These are phyloP conservation scores for Ganaspis sp. DNA, from an alignment of 1,140 invertebrate genomes.

Conservation along the genomic window DNA sequence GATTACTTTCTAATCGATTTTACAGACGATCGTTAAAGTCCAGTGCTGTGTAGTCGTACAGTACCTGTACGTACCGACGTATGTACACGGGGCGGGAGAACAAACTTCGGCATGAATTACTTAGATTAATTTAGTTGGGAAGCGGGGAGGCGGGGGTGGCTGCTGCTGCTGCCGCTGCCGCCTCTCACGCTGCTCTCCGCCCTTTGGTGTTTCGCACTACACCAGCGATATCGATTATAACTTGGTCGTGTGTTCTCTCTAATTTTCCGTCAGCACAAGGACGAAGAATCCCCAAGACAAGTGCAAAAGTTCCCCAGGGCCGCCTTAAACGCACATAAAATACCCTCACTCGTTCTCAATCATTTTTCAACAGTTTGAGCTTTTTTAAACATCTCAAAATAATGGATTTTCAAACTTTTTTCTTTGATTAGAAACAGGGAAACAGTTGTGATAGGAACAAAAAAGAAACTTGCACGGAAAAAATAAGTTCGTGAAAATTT, in stretches of 20 bases:
- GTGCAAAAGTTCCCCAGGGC: constrained; percentile 6
- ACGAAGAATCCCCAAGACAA: constrained; percentile 17
- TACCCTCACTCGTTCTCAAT: not conserved
- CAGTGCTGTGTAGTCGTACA: constrained; percentile 45
- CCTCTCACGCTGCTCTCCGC: constrained; percentile 51
- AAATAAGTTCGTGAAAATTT: too few relatives aligned
- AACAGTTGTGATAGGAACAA: too few relatives aligned
- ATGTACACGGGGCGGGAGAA: constrained; percentile 53
- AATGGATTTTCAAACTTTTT: too few relatives aligned
- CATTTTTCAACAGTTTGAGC: too few relatives aligned
- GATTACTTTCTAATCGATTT: constrained; percentile 29
- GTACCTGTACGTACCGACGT: constrained; percentile 46
- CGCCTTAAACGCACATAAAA: not conserved
- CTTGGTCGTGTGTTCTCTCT: constrained; percentile 67
- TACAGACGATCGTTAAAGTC: constrained; percentile 54
- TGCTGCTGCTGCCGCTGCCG: not conserved
- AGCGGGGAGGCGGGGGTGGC: constrained; percentile 59
- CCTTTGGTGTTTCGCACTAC: constrained; percentile 43
- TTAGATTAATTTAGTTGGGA: constrained; percentile 74
- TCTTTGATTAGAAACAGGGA: too few relatives aligned
- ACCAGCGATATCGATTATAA: constrained; percentile 68
- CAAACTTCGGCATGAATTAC: constrained; percentile 73
- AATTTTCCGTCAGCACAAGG: constrained; percentile 58
- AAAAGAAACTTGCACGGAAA: too few relatives aligned
- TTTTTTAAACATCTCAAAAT: too few relatives aligned